A percentile compares a stretch with the other conserved stretches of the same genome.
These are phyloP conservation scores for Catotricha subobsoleta DNA, from an alignment of 2,888 invertebrate species.

Conservation along the genomic window DNA sequence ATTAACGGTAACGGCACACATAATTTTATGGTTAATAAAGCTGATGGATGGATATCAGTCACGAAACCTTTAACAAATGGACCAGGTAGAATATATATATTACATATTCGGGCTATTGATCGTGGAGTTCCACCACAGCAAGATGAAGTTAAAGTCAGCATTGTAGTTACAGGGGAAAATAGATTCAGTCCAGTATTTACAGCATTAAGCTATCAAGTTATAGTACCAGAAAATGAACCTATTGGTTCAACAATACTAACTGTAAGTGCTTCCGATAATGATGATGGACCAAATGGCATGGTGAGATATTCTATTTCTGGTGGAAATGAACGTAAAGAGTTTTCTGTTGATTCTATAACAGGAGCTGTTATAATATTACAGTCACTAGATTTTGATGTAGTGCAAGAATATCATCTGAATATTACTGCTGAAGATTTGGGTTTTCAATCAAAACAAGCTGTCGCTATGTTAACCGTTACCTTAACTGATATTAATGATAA, in stretches of 20 bases:
- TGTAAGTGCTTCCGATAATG: slow-evolving; percentile 68
- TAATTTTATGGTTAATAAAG: slow-evolving; percentile 53
- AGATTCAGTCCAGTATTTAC: slow-evolving; percentile 62
- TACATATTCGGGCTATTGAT: slow-evolving; percentile 63
- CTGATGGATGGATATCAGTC: slow-evolving; percentile 67
- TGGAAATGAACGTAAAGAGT: slow-evolving; percentile 65
- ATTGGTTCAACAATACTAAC: slow-evolving; percentile 69
- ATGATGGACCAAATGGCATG: slow-evolving; percentile 79
- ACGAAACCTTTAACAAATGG: slow-evolving; percentile 32
- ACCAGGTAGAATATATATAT: slow-evolving; percentile 44
- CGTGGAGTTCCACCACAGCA: slow-evolving; percentile 73
- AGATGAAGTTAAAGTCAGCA: slow-evolving; percentile 51
- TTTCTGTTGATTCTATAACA: slow-evolving; percentile 54
- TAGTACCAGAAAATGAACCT: slow-evolving; percentile 81
- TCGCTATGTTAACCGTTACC: slow-evolving; percentile 66
- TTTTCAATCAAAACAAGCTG: slow-evolving; percentile 56
- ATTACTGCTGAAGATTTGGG: slow-evolving; percentile 77
- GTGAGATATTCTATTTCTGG: slow-evolving; percentile 66
- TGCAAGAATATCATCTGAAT: slow-evolving; percentile 68
- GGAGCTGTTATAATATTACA: slow-evolving; percentile 67
- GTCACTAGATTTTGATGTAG: slow-evolving; percentile 69
- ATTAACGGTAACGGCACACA: slow-evolving; percentile 59
- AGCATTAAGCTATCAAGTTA: slow-evolving; percentile 69
- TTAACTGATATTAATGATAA: slow-evolving; percentile 90
- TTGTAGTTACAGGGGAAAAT: slow-evolving; percentile 77